These are phyloP conservation scores for Phyllotreta cruciferae DNA, from an alignment of 2,888 invertebrate genomes.

Conservation along the genomic window DNA sequence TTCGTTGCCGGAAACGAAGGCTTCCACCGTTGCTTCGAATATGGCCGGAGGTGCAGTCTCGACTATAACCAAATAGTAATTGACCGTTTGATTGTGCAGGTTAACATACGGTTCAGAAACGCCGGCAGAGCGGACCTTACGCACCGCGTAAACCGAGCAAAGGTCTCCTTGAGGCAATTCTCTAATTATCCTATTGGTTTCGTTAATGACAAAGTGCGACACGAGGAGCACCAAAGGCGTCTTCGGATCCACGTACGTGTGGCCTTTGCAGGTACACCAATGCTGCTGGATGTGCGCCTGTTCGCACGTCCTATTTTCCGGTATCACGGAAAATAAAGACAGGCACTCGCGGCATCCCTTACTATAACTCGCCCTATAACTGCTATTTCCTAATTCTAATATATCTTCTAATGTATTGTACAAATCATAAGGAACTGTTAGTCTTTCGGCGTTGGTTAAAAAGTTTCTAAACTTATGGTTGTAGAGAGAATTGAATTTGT, in stretches of 20 bases:
- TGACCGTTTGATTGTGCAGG: background rate
- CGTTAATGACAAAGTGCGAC: slow-evolving; percentile 55
- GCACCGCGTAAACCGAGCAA: slow-evolving; percentile 43
- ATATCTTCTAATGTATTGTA: slow-evolving; percentile 76
- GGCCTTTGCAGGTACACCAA: slow-evolving; percentile 78
- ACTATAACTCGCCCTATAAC: slow-evolving; percentile 53
- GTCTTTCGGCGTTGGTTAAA: slow-evolving; percentile 68
- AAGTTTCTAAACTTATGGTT: slow-evolving; percentile 67
- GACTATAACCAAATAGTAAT: slow-evolving; percentile 12
- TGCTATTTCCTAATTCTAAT: slow-evolving; percentile 62
- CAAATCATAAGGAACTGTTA: slow-evolving; percentile 80
- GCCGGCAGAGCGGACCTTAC: slow-evolving; percentile 1
- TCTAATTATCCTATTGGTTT: slow-evolving; percentile 37
- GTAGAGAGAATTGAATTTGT: slow-evolving; percentile 65
- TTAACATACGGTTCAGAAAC: slow-evolving; percentile 15
- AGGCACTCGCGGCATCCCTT: slow-evolving; percentile 70
- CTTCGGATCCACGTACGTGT: slow-evolving; percentile 60
- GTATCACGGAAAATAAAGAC: slow-evolving; percentile 69
- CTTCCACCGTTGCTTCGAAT: slow-evolving; percentile 22
- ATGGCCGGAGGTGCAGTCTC: slow-evolving; percentile 10
- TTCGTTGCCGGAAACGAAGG: background rate
- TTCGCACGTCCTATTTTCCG: slow-evolving; percentile 69
- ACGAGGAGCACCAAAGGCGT: slow-evolving; percentile 64
- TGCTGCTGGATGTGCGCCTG: slow-evolving; percentile 73
- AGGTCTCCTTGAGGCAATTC: slow-evolving; percentile 61